A percentile compares a stretch with the other conserved stretches of the same genome.
phyloP scores from a whole-genome alignment of 2,113 vertebrate genomes.

The Phyllopteryx taeniolatus region DNA sequence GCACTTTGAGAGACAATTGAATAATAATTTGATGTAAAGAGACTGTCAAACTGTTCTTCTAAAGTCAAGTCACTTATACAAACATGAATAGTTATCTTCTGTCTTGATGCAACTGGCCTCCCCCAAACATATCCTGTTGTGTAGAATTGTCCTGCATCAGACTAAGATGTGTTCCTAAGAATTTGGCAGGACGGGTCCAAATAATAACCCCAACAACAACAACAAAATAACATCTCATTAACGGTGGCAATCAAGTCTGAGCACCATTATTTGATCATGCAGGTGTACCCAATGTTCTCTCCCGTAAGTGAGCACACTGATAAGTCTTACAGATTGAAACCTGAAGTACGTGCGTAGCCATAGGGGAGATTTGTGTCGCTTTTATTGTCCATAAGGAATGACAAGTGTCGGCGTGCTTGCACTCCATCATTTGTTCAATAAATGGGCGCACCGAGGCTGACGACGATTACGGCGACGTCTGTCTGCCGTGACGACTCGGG shows the following conservation, averaged over 20 bases:
- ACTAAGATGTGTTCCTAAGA: not conserved
- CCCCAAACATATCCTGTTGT: not conserved
- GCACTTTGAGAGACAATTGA: no score
- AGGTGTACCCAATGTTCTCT: not conserved
- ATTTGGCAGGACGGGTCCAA: not conserved
- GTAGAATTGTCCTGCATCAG: not conserved
- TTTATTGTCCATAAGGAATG: slow-evolving; percentile 44
- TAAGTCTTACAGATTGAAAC: not conserved
- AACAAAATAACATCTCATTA: not conserved
- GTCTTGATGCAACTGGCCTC: no score
- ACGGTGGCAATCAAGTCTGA: not conserved
- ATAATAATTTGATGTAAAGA: no score
- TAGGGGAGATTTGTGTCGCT: slow-evolving; percentile 17
- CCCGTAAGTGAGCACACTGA: not conserved
- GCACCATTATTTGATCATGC: not conserved
- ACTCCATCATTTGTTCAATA: slow-evolving; percentile 49
- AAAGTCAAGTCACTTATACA: no score
- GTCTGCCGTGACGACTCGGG: slow-evolving; percentile 13
- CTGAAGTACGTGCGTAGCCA: slow-evolving; percentile 5
- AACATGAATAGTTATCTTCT: no score
- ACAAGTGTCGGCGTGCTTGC: slow-evolving; percentile 55
- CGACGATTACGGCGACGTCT: slow-evolving; percentile 40
- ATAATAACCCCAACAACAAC: not conserved
- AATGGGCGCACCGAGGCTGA: slow-evolving; percentile 40
- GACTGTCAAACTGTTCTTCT: no score